Percentiles rank a stretch among this genome's conserved stretches.
Evolutionary conservation across 1,140 invertebrate genomes (phyloP).

Genomic region (Temnothorax nylanderi): DNA sequence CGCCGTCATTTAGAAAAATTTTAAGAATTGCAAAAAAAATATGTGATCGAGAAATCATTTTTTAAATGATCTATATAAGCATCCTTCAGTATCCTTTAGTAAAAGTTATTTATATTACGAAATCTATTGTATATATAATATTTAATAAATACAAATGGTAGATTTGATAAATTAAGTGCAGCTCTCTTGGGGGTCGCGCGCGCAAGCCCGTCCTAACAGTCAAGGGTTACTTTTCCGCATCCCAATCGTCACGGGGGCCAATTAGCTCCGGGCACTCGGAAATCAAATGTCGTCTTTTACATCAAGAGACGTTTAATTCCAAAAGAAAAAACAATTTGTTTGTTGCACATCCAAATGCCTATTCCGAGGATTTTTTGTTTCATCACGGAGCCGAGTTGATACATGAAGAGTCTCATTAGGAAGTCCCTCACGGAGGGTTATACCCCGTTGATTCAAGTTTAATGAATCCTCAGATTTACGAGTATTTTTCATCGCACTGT

Average conservation of each 20-base stretch:
- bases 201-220: neutral
- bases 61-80: neutral
- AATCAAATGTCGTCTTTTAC: neutral
- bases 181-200: no score
- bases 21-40: neutral
- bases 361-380: neutral
- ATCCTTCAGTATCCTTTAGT: neutral
- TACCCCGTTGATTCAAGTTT: constrained; percentile 31
- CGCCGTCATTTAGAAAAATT: neutral
- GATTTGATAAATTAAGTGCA: neutral
- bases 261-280: neutral
- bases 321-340: constrained; percentile 16
- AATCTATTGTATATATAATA: neutral
- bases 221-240: neutral
- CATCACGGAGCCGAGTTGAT: neutral
- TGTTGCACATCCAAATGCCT: neutral
- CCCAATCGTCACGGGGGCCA: neutral
- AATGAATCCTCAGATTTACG: constrained; percentile 32
- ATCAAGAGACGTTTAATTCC: neutral
- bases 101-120: neutral
- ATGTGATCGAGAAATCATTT: neutral
- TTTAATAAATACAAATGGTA: neutral
- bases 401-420: constrained; percentile 15
- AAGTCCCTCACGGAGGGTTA: neutral
- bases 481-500: neutral